Percentiles rank a stretch among this genome's conserved stretches.
phyloP scores from a whole-genome alignment of 2,113 vertebrate species.

The Python bivittatus region DNA sequence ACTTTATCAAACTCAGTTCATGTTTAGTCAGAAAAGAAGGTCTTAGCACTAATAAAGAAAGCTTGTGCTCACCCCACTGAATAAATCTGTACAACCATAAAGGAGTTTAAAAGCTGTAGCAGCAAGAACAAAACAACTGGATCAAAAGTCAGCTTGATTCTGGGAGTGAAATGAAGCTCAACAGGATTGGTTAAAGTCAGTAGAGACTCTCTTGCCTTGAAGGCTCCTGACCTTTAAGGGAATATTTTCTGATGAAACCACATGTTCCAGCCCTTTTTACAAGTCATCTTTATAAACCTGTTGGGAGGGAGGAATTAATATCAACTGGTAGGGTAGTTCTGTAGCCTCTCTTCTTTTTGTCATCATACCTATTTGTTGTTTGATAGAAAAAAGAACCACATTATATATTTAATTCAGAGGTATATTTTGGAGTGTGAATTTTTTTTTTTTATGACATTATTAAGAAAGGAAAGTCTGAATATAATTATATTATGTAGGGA shows the following conservation, averaged over 20 bases:
- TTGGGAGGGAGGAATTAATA: not conserved
- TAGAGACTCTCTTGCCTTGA: not conserved
- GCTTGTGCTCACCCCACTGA: not conserved
- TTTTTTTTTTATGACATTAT: not conserved
- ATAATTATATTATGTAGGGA: no score
- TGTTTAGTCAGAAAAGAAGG: not conserved
- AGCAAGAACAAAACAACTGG: not conserved
- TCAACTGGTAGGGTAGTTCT: not conserved
- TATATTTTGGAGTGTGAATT: not conserved
- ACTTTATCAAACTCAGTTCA: not conserved
- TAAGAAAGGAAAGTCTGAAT: not conserved
- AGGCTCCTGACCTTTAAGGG: not conserved
- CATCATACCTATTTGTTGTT: not conserved
- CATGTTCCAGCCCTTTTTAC: not conserved
- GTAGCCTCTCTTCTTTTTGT: not conserved
- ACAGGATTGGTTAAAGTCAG: not conserved
- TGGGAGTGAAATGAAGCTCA: not conserved
- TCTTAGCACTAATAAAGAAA: not conserved
- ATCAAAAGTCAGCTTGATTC: not conserved
- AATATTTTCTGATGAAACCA: not conserved
- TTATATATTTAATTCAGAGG: not conserved
- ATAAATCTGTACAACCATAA: not conserved
- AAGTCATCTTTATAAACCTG: not conserved
- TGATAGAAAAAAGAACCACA: not conserved
- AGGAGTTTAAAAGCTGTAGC: not conserved